Base-by-base conservation (phyloP, 1,140 invertebrate species). In the Diprion similis region DNA sequence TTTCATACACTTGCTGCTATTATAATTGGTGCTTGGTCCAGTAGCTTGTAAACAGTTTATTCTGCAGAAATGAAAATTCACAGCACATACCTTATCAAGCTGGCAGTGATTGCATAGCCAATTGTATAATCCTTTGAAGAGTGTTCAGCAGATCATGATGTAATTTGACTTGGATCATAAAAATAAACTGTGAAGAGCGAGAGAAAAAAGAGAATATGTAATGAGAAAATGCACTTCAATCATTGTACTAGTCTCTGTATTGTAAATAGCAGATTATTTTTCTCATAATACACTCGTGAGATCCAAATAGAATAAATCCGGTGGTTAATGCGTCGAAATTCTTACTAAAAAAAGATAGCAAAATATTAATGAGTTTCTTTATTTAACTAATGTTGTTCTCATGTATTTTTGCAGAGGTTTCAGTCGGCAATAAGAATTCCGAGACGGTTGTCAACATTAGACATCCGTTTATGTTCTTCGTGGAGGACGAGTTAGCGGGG, bases 381-480 rank as follows among this genome's bases (percentile, higher is more conserved):
- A 68, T 67, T 17, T 17, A 59, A 15, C 51, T 37, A 59, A 59
- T 13, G 73, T 73, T 1, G 68, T 75, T 76, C n/a, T 46, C 68
- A 71, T 48, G 68, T 71, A 74, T 82, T 80, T 80, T 79, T 81
- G 9, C 84, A 94, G 93, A 92, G 77, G 87, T 94, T 17, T 87
- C 92, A 24, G 85, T 95, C 9, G 91, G 90, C 4, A 94, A 94
- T 81, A 94, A 94, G 86, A 94, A 94, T 73, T 91, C 91, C 0
- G 91, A 89, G 8, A 81, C 86, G 73, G 84, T 86, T 46, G 94
- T 95, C 83, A 89, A 89, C 68, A 94, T 91, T 0, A 90, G 92
- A 82, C 92, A 91, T 77, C 94, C 94, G 0, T 96, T 96, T 84
- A 76, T 95, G 51, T 95, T 95, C 86, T 94, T 94, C 83, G 94